These are phyloP conservation scores for Promerops cafer DNA, from an alignment of 2,113 vertebrate species.

Conservation along the genomic window DNA sequence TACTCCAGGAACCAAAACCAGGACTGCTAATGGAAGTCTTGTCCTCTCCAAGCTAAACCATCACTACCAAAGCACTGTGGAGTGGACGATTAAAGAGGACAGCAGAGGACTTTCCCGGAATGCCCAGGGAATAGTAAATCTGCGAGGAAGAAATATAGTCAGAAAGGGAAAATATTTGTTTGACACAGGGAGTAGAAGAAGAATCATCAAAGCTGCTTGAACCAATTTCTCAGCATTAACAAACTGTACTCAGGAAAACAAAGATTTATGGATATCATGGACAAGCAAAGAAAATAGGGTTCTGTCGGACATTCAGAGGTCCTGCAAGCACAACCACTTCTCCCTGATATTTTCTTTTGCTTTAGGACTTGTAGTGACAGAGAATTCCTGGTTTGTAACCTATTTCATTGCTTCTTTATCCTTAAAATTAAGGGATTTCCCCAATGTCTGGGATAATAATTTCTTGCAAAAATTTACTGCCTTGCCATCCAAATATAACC, in stretches of 20 bases:
- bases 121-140: background rate
- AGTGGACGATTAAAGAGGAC: background rate
- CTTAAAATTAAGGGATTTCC: background rate
- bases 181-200: background rate
- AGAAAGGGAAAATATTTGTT: background rate
- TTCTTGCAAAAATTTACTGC: background rate
- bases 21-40: background rate
- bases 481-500: background rate
- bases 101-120: background rate
- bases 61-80: background rate
- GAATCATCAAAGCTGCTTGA: background rate
- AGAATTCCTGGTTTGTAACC: background rate
- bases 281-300: background rate
- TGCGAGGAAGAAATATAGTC: background rate
- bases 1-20: background rate
- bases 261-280: background rate
- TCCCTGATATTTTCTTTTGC: background rate
- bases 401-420: background rate
- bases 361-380: background rate
- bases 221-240: background rate
- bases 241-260: background rate
- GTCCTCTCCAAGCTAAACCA: background rate
- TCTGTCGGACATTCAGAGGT: background rate
- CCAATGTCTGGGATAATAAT: background rate
- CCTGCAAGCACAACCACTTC: background rate